phyloP scores from a whole-genome alignment of 2,888 invertebrate genomes.

The Agrotis puta region DNA sequence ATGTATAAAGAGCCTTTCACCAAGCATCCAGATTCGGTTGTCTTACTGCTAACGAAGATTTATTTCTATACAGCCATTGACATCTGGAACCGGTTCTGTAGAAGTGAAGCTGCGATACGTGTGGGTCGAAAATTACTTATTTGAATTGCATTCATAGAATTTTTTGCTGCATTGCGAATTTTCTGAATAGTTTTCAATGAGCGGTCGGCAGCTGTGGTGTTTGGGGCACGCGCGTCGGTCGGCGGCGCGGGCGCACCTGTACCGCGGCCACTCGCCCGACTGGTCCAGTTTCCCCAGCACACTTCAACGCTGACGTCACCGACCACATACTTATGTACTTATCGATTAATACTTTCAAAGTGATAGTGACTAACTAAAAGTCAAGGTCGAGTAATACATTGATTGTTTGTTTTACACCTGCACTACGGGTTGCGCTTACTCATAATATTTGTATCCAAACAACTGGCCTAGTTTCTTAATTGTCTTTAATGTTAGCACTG shows the following conservation, averaged over 20 bases:
- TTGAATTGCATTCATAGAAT: conserved; percentile 27
- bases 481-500: conserved; percentile 11
- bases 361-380: conserved; percentile 66
- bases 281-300: conserved; percentile 67
- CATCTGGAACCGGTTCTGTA: conserved; percentile 14
- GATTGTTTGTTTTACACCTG: conserved; percentile 48
- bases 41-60: conserved; percentile 30
- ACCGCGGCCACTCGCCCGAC: conserved; percentile 62
- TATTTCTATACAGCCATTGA: conserved; percentile 12
- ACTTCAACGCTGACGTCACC: conserved; percentile 68
- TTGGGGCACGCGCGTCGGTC: conserved; percentile 70
- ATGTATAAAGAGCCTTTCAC: conserved; percentile 44
- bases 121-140: conserved; percentile 10
- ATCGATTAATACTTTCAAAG: conserved; percentile 63
- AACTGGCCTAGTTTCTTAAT: conserved; percentile 25
- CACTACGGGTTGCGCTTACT: conserved; percentile 32
- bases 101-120: conserved; percentile 11
- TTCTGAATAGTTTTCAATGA: conserved; percentile 67
- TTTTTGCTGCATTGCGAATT: conserved; percentile 49
- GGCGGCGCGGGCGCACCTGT: conserved; percentile 74
- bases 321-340: conserved; percentile 49
- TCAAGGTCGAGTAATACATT: conserved; percentile 63
- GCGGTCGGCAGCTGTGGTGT: conserved; percentile 61
- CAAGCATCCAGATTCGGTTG: conserved; percentile 34
- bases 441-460: conserved; percentile 17